Evolutionary conservation across 2,797 vertebrate species (phyloP).

Genomic region (Sternarchorhynchus goeldii): DNA sequence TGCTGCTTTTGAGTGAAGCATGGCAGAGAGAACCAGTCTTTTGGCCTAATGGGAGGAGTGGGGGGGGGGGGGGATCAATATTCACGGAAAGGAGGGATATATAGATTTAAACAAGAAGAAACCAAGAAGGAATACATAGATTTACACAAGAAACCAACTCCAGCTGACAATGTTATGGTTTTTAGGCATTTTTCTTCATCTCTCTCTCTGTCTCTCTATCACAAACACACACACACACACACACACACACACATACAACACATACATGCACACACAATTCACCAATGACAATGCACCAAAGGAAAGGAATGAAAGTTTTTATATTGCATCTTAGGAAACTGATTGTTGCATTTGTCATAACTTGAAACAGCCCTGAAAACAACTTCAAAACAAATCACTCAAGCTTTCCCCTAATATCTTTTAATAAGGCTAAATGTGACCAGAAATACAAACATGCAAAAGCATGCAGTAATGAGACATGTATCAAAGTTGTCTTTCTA

Average conservation of each 20-base stretch:
- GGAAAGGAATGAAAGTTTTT: too few relatives aligned
- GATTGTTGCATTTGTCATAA: too few relatives aligned
- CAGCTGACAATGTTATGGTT: neutral
- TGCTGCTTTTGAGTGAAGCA: conserved; percentile 15
- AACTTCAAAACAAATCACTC: too few relatives aligned
- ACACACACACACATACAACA: conserved; percentile 20
- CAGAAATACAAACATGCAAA: conserved; percentile 31
- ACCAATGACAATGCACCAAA: neutral
- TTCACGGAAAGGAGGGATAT: neutral
- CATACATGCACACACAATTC: conserved; percentile 8
- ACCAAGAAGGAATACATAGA: conserved; percentile 1
- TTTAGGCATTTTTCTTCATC: too few relatives aligned
- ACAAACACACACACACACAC: conserved; percentile 21
- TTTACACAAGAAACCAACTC: conserved; percentile 2
- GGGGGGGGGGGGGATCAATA: conserved; percentile 12
- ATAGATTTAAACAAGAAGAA: conserved; percentile 1
- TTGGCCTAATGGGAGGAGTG: neutral
- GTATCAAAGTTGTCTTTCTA: too few relatives aligned
- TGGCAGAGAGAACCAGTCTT: conserved; percentile 9
- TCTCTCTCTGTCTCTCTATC: neutral
- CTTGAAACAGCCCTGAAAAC: too few relatives aligned
- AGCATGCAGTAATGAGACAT: neutral
- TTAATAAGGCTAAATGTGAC: too few relatives aligned
- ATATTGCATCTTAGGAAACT: too few relatives aligned
- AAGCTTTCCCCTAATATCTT: too few relatives aligned